A percentile compares a stretch with the other conserved stretches of the same genome.
phyloP scores from a whole-genome alignment of 2,888 invertebrate genomes.

The Ochlodes sylvanus region DNA sequence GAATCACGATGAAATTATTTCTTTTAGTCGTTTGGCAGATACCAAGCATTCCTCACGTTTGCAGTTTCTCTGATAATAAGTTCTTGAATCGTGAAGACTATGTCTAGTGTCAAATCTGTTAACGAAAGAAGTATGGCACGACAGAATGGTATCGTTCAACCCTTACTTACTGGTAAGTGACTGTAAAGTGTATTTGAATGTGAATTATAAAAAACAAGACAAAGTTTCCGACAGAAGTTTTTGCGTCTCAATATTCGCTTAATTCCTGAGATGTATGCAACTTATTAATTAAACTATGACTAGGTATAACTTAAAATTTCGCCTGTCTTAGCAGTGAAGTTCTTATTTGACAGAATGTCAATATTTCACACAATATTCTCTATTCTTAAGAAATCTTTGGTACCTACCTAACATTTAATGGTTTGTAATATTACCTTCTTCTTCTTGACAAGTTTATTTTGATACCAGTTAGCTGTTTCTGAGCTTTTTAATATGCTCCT shows the following conservation, averaged over 20 bases:
- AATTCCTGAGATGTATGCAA: not conserved
- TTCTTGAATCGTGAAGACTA: conserved; percentile 54
- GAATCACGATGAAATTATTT: conserved; percentile 77
- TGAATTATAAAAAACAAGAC: conserved; percentile 56
- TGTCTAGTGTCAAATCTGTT: conserved; percentile 68
- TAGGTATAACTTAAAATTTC: not conserved
- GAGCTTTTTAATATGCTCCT: no score
- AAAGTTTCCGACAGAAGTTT: conserved; percentile 8
- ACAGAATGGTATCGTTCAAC: conserved; percentile 94
- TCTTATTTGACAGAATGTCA: not conserved
- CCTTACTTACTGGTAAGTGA: conserved; percentile 92
- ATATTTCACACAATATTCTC: no score
- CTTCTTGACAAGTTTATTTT: no score
- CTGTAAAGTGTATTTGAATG: conserved; percentile 52
- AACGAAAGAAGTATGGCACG: conserved; percentile 78
- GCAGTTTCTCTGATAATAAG: conserved; percentile 43
- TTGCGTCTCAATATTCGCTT: conserved; percentile 20
- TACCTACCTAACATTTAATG: no score
- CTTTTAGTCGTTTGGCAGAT: conserved; percentile 72
- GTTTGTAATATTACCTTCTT: no score
- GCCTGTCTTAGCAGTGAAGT: not conserved
- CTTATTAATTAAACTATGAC: not conserved
- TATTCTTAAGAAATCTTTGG: no score
- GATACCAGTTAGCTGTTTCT: no score
- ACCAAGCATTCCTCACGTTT: conserved; percentile 65